Base-by-base conservation (phyloP, 2,797 vertebrate species). In the Lagorchestes hirsutus region DNA sequence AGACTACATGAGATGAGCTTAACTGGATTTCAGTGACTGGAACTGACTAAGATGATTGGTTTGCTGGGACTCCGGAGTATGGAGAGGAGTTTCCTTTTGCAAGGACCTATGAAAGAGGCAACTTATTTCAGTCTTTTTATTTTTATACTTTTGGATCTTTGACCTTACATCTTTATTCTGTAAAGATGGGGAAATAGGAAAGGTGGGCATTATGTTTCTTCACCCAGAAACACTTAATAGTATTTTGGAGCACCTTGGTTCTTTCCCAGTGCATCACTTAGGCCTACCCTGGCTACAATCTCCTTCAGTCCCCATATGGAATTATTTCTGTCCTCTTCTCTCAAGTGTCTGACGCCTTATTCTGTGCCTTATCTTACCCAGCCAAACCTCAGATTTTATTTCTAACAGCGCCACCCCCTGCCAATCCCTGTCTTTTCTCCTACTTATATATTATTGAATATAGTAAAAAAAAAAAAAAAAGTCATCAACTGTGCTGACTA, bases 391-490 rank as follows among this genome's bases (percentile, higher is more conserved):
- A 40, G n/a, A 40, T 40, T 40, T 9, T 40, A 40, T 74, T 22
- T 22, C n/a, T 74, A 40, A 40, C 0, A 9, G 0, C n/a, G 5
- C 34, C 29, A 31, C 13, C 1, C 29, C 4, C 12, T 46, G 46
- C 1, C 31, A 13, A 34, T 5, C 12, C 27, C 29, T 31, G 13
- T 34, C 29, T 62, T 62, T 14, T 34, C 1, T 62, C 59, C 59
- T 62, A 34, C 4, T 13, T 34, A 34, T 34, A 34, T 62, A 14
- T 62, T 62, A 62, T 8, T 74, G 34, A 74, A 74, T 40, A 74
- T 74, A 40, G n/a, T 40, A 74, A 82, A 74, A 82, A 82, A 40
- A 52, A 52, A 52, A 52, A 52, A 52, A 52, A 5, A 4, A 52
- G 52, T 46, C 40, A 82, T 24, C 40, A 82, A 10, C 22, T 22